Conservation (phyloP, 2,113 vertebrate species). For the Passer montanus region DNA sequence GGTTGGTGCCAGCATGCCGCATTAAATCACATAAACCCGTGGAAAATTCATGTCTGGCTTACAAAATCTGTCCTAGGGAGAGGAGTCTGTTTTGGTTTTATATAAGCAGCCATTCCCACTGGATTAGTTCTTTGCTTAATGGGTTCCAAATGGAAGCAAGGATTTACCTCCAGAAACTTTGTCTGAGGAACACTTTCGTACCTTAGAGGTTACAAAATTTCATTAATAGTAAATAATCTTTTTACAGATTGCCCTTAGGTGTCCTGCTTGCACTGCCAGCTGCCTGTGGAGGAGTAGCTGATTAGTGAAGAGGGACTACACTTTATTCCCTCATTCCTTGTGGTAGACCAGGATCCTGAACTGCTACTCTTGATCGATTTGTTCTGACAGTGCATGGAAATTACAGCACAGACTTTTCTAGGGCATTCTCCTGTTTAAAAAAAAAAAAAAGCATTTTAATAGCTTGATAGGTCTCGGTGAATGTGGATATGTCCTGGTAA, state of each 20-base stretch:
- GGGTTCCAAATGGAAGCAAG: background rate
- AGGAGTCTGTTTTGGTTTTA: background rate
- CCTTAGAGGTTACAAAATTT: background rate
- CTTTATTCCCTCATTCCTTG: background rate
- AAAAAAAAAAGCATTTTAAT: background rate
- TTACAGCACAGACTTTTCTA: background rate
- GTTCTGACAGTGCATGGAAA: constrained; percentile 12
- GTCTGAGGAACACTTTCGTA: background rate
- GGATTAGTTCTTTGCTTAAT: constrained; percentile 10
- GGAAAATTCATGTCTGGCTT: constrained; percentile 8
- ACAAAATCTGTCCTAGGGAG: background rate
- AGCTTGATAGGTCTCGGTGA: background rate
- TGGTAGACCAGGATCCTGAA: background rate
- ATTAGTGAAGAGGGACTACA: background rate
- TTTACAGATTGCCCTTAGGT: background rate
- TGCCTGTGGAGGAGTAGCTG: background rate
- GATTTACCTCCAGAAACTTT: background rate
- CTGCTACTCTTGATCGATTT: background rate
- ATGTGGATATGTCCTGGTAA: background rate
- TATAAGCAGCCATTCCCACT: background rate
- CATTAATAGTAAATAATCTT: constrained; percentile 6
- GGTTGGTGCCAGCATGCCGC: background rate
- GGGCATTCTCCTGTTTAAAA: background rate
- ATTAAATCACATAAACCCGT: background rate
- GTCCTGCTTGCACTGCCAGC: background rate